Conservation (phyloP, 2,888 invertebrate species). For the Watsonalla cultraria region DNA sequence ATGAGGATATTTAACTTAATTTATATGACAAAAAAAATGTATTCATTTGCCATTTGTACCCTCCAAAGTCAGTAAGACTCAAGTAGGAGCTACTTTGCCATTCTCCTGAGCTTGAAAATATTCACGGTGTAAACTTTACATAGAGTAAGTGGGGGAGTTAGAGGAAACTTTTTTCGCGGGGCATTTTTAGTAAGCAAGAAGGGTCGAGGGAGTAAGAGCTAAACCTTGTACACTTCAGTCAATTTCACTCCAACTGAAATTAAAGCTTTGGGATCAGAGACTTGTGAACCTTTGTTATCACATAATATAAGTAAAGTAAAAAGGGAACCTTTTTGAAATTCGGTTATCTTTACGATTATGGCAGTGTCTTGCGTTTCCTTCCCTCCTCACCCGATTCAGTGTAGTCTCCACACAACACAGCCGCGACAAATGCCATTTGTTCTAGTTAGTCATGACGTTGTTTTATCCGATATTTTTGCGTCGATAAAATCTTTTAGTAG, state of each 20-base stretch:
- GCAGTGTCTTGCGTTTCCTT: too few relatives aligned
- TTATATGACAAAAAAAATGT: too few relatives aligned
- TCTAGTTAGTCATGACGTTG: too few relatives aligned
- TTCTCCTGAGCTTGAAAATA: conserved; percentile 22
- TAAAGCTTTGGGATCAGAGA: conserved; percentile 55
- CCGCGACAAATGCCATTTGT: too few relatives aligned
- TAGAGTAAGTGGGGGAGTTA: conserved; percentile 12
- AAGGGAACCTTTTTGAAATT: conserved; percentile 19
- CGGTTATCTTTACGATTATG: too few relatives aligned
- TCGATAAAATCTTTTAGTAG: too few relatives aligned
- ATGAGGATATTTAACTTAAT: too few relatives aligned
- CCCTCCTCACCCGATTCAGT: too few relatives aligned
- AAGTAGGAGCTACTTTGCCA: neutral
- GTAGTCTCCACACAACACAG: too few relatives aligned
- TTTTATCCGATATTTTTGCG: too few relatives aligned
- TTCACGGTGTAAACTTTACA: conserved; percentile 32
- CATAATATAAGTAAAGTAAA: conserved; percentile 33
- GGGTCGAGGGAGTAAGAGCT: conserved; percentile 60
- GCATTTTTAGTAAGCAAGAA: conserved; percentile 38
- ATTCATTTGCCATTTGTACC: too few relatives aligned
- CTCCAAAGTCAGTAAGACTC: neutral
- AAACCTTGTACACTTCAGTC: conserved; percentile 69
- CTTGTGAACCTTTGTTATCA: conserved; percentile 42
- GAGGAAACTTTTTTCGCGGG: conserved; percentile 31
- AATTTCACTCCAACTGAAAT: conserved; percentile 65